Evolutionary conservation across 2,888 invertebrate species (phyloP).

Genomic region (Pristionchus mayeri): DNA sequence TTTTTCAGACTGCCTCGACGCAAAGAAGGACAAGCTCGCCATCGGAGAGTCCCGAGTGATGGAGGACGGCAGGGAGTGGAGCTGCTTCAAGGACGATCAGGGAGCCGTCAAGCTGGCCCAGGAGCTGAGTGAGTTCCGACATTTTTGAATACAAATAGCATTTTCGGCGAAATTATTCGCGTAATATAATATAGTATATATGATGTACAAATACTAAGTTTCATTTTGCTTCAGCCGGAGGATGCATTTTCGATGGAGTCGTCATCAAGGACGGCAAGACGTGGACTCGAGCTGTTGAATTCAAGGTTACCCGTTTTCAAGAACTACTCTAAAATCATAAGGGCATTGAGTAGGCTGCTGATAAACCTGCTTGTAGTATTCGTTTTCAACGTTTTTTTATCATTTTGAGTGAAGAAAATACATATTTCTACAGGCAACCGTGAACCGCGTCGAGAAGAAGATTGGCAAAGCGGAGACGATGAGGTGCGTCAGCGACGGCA

Average conservation of each 20-base stretch:
- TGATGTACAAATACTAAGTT: too few species aligned
- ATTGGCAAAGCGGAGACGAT: background rate
- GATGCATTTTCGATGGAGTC: conserved; percentile 5
- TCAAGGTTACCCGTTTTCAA: too few species aligned
- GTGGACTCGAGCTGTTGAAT: conserved; percentile 2
- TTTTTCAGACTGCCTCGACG: conserved; percentile 39
- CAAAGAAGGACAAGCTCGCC: background rate
- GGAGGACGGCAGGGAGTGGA: conserved; percentile 8
- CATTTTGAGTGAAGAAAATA: background rate
- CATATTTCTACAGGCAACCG: background rate
- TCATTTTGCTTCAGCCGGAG: conserved; percentile 17
- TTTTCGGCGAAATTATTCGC: too few species aligned
- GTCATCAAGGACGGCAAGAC: background rate
- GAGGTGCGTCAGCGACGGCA: background rate
- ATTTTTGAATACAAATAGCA: too few species aligned
- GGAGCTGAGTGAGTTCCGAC: conserved; percentile 11
- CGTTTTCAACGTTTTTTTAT: too few species aligned
- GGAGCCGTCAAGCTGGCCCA: conserved; percentile 13
- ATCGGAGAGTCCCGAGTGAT: background rate
- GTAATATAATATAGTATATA: too few species aligned
- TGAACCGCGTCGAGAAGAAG: background rate
- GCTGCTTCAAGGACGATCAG: background rate
- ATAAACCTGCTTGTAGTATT: too few species aligned
- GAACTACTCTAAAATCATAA: too few species aligned
- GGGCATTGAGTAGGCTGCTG: too few species aligned